Percentiles rank a stretch among this genome's conserved stretches.
Conservation (phyloP, 2,888 invertebrate species). For the Silvanus unidentatus region DNA sequence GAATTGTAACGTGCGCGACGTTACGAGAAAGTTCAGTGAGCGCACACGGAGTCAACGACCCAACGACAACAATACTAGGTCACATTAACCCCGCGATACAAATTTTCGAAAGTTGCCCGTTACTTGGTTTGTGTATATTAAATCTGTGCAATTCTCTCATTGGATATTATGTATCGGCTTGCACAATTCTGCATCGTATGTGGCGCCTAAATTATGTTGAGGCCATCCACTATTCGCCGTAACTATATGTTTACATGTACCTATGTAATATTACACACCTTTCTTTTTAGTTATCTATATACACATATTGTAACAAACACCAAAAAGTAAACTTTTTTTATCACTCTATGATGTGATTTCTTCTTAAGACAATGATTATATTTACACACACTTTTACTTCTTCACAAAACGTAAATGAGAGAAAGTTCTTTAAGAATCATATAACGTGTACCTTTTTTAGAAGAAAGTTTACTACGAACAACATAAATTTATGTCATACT, state of each 20-base stretch:
- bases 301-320: too few species aligned
- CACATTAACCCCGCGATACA: constrained; percentile 30
- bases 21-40: constrained; percentile 37
- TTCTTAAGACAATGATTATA: constrained; percentile 16
- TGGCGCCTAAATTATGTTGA: constrained; percentile 39
- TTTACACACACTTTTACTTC: constrained; percentile 32
- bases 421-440: background rate
- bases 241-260: too few species aligned
- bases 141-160: constrained; percentile 21
- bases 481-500: too few species aligned
- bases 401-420: constrained; percentile 15
- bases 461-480: background rate
- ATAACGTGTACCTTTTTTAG: too few species aligned
- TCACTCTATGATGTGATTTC: background rate
- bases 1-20: constrained; percentile 34
- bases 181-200: constrained; percentile 34
- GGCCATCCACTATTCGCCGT: constrained; percentile 35
- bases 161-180: constrained; percentile 32
- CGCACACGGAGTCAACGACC: constrained; percentile 37
- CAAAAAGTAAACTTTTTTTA: too few species aligned
- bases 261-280: too few species aligned
- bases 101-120: constrained; percentile 37
- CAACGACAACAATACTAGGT: constrained; percentile 35
- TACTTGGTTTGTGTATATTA: background rate
- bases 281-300: too few species aligned